phyloP scores from a whole-genome alignment of 2,113 vertebrate species.

The Mastomys coucha region DNA sequence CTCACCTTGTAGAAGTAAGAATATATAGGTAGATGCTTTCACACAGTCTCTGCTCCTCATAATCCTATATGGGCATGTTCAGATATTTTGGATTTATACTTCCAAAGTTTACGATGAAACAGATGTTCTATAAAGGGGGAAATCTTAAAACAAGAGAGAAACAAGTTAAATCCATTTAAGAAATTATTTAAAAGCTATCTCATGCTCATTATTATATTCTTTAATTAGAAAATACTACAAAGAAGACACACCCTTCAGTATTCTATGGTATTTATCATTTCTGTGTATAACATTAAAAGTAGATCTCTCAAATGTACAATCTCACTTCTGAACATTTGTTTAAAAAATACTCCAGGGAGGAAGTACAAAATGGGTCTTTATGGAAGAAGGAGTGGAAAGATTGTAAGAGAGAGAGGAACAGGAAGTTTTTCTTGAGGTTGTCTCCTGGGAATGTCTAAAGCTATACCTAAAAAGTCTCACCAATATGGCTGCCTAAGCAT shows the following conservation, averaged over 20 bases:
- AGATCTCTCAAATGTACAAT: background rate
- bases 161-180: background rate
- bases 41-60: conserved; percentile 18
- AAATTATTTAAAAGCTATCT: conserved; percentile 12
- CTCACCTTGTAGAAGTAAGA: conserved; percentile 35
- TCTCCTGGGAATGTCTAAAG: background rate
- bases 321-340: background rate
- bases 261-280: background rate
- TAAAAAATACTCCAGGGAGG: background rate
- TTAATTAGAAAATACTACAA: conserved; percentile 28
- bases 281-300: background rate
- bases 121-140: conserved; percentile 8
- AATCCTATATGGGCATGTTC: background rate
- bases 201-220: background rate
- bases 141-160: conserved; percentile 23
- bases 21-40: background rate
- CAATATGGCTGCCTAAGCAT: background rate
- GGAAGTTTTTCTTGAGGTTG: background rate
- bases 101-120: conserved; percentile 53
- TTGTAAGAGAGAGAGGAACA: background rate
- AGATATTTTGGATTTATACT: conserved; percentile 38
- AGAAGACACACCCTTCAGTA: background rate
- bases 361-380: background rate
- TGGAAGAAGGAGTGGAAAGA: background rate
- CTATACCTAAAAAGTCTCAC: background rate